Base-by-base conservation (phyloP, 2,888 invertebrate genomes). In the Macrosoma leucophasiata region DNA sequence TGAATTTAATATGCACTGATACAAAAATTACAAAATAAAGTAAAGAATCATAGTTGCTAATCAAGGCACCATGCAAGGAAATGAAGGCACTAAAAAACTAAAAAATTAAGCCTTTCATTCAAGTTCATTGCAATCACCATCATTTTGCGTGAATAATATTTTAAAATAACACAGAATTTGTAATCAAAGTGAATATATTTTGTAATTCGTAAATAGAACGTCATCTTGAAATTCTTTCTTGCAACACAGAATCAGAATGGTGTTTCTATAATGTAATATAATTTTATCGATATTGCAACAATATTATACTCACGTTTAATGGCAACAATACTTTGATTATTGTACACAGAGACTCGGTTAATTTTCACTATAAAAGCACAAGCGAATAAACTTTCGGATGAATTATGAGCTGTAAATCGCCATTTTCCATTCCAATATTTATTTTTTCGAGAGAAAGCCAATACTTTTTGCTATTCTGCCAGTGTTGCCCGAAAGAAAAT, bases 251-350 rank as follows among this genome's bases (percentile, higher is more conserved):
- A 54, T 15, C 50, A 59, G 52, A 52, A 53, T 21, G 62, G 78
- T 75, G 79, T 81, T 79, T 79, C 79, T 81, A 77, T 66, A 58
- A 56, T 52, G 47, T 41, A 36, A 43, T 53, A 47, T 52, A 58
- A 67, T 61, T 76, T 75, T 67, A 66, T 66, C 57, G 61, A 61
- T 64, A 72, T 77, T 79, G 82, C 81, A 81, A 82, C 79, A 81
- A 78, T 74, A 55, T 33, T 33, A 14, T 62, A 75, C 71, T 69
- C 49, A 71, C 72, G 36, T 66, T 65, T 62, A 53, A 68, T 81
- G 81, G 78, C 81, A 81, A 81, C 81, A 78, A 76, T 66, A 29
- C 21, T 4, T 25, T 24, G 15, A 8, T 25, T 17, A 17, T 29
- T 29, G n/a, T 13, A 21, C 25, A 11, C 4, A 4, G 7, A 17